Percentiles rank a stretch among this genome's conserved stretches.
phyloP scores from a whole-genome alignment of 2,888 invertebrate genomes.

The Xylota sylvarum region DNA sequence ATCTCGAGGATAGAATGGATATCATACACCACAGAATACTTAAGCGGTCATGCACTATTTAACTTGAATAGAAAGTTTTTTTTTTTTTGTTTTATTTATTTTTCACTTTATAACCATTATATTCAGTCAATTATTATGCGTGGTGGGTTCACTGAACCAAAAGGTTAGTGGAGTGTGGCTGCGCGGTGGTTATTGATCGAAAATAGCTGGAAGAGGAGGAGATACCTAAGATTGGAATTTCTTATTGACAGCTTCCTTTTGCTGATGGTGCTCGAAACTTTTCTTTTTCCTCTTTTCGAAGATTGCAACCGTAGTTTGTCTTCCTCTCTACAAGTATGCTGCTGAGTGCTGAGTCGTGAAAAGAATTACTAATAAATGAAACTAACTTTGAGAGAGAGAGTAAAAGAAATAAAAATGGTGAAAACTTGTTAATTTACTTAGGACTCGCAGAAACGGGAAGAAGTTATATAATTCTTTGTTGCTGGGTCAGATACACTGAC shows the following conservation, averaged over 20 bases:
- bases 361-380: constrained; percentile 22
- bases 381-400: background rate
- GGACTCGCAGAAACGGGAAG: background rate
- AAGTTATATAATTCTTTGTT: constrained; percentile 3
- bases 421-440: constrained; percentile 14
- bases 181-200: constrained; percentile 49
- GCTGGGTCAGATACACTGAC: background rate
- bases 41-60: constrained; percentile 69
- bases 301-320: constrained; percentile 3
- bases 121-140: constrained; percentile 56
- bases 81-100: constrained; percentile 51
- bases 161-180: constrained; percentile 63
- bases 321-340: background rate
- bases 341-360: constrained; percentile 1
- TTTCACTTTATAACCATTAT: constrained; percentile 50
- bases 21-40: constrained; percentile 42
- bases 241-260: constrained; percentile 16
- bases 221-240: constrained; percentile 7
- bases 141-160: constrained; percentile 64
- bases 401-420: background rate
- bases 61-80: constrained; percentile 70
- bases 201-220: background rate
- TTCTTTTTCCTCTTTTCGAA: constrained; percentile 21
- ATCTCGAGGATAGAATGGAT: constrained; percentile 41
- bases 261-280: constrained; percentile 33